Conservation (phyloP, 1,140 invertebrate genomes). For the Formica selysi region DNA sequence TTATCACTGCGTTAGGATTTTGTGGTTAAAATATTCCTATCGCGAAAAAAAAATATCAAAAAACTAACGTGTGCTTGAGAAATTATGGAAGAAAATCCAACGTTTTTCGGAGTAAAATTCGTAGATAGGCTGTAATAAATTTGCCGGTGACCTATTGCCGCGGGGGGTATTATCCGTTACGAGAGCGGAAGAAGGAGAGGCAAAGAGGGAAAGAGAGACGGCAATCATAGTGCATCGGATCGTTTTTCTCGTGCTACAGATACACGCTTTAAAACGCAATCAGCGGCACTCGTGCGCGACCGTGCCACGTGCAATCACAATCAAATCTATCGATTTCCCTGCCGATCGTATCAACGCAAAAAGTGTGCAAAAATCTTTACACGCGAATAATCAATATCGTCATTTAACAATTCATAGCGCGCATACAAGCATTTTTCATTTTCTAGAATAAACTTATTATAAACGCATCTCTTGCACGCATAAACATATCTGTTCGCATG, state of each 20-base stretch:
- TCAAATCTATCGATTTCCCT: conserved; percentile 72
- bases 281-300: conserved; percentile 76
- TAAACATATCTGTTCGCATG: conserved; percentile 21
- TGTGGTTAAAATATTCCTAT: background rate
- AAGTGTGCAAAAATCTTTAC: conserved; percentile 64
- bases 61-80: background rate
- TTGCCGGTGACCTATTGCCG: conserved; percentile 68
- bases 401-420: conserved; percentile 66
- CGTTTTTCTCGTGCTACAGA: conserved; percentile 69
- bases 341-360: conserved; percentile 66
- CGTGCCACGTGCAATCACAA: conserved; percentile 66
- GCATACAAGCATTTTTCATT: conserved; percentile 68
- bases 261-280: conserved; percentile 76
- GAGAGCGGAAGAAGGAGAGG: conserved; percentile 25
- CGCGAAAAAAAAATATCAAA: background rate
- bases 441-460: conserved; percentile 43
- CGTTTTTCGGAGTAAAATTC: conserved; percentile 63
- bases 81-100: conserved; percentile 44
- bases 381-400: conserved; percentile 67
- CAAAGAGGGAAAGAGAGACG: conserved; percentile 32
- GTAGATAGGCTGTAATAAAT: conserved; percentile 70
- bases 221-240: conserved; percentile 66
- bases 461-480: conserved; percentile 56
- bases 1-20: background rate
- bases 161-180: conserved; percentile 67